Evolutionary conservation across 92 coral and sea anemone genomes (phyloP).

Genomic region (Epizoanthus rinbou): DNA sequence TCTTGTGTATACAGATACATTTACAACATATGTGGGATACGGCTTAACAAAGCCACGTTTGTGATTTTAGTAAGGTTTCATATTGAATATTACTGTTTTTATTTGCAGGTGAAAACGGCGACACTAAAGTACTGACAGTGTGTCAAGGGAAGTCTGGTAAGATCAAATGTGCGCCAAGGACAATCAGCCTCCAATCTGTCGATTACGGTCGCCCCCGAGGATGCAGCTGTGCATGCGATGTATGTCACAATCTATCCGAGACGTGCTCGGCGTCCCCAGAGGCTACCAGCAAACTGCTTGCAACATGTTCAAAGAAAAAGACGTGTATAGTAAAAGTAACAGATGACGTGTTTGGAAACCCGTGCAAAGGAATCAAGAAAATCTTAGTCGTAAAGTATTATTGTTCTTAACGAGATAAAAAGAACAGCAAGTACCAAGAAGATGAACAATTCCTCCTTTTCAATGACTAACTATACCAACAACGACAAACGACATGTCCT

Average conservation of each 20-base stretch:
- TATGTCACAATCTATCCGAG: constrained; percentile 30
- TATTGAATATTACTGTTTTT: too few relatives aligned
- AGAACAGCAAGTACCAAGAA: not conserved
- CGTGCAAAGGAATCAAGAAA: constrained; percentile 38
- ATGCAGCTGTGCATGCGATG: constrained; percentile 21
- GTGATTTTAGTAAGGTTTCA: too few relatives aligned
- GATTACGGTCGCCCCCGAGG: constrained; percentile 17
- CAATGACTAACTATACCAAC: too few relatives aligned
- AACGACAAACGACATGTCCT: too few relatives aligned
- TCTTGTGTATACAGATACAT: too few relatives aligned
- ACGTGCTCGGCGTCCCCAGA: not conserved
- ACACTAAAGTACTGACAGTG: not conserved
- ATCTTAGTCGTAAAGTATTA: not conserved
- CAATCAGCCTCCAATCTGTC: not conserved
- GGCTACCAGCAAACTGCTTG: not conserved
- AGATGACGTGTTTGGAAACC: constrained; percentile 10
- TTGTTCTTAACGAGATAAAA: not conserved
- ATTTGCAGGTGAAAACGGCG: too few relatives aligned
- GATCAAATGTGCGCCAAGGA: not conserved
- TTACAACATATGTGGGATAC: too few relatives aligned
- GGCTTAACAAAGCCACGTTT: too few relatives aligned
- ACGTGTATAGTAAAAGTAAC: constrained; percentile 1
- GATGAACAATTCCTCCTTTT: not conserved
- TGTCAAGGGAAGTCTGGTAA: constrained; percentile 25
- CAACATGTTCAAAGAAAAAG: not conserved